These are phyloP conservation scores for Ibidorhyncha struthersii DNA, from an alignment of 2,113 vertebrate species.

Conservation along the genomic window DNA sequence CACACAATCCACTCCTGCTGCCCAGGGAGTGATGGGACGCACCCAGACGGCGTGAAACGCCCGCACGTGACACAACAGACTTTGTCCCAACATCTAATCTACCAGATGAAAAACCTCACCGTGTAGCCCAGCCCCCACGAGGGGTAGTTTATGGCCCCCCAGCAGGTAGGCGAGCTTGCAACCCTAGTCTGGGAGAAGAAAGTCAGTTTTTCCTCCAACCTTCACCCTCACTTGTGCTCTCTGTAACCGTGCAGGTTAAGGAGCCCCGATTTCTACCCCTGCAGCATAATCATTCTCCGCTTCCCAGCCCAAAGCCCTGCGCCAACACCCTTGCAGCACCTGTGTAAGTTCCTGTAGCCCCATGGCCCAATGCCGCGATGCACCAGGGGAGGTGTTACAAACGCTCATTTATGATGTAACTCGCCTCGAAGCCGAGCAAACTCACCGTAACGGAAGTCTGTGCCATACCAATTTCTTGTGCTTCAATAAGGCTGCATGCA, in stretches of 20 bases:
- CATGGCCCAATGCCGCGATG: rapidly evolving
- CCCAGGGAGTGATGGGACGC: background rate
- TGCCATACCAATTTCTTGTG: background rate
- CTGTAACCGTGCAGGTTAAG: background rate
- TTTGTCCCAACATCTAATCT: background rate
- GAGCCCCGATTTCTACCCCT: background rate
- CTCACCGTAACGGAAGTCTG: rapidly evolving
- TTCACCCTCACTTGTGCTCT: background rate
- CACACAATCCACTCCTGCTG: background rate
- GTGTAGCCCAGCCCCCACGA: background rate
- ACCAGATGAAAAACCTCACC: background rate
- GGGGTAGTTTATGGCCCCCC: background rate
- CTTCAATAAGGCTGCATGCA: background rate
- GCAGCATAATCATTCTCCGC: background rate
- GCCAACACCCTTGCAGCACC: background rate
- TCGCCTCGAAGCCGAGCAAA: background rate
- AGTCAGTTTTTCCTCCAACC: background rate
- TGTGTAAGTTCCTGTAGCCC: background rate
- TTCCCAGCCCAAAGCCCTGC: background rate
- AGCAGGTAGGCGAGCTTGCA: background rate
- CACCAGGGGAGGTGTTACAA: background rate
- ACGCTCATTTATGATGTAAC: background rate
- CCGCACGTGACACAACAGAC: background rate
- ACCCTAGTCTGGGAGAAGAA: background rate
- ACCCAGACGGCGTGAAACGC: rapidly evolving